Evolutionary conservation across 2,888 invertebrate genomes (phyloP).

Genomic region (Cremastobaeus sp.): DNA sequence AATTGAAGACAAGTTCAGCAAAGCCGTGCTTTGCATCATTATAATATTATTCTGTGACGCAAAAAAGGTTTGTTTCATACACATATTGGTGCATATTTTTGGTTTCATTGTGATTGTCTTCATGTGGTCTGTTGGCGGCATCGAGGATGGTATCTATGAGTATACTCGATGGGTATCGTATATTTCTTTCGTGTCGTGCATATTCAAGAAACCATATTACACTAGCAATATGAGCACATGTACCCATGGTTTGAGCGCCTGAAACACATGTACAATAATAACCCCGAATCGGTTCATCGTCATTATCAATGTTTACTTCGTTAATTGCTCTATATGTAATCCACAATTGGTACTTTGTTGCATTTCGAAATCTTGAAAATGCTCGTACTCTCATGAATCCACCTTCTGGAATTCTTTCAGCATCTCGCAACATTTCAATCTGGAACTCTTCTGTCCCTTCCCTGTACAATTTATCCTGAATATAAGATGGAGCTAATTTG

Average conservation of each 20-base stretch:
- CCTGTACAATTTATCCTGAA: no score
- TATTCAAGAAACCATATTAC: slow-evolving; percentile 12
- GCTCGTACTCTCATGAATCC: slow-evolving; percentile 34
- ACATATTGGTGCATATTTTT: no score
- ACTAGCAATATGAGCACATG: slow-evolving; percentile 7
- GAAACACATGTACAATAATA: slow-evolving; percentile 7
- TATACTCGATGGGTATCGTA: background rate
- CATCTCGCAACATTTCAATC: slow-evolving; percentile 32
- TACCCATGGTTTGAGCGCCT: slow-evolving; percentile 3
- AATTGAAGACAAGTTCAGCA: no score
- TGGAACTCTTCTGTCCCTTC: no score
- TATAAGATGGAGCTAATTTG: slow-evolving; percentile 23
- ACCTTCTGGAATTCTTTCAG: slow-evolving; percentile 25
- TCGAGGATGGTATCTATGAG: background rate
- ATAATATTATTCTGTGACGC: no score
- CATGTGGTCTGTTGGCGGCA: background rate
- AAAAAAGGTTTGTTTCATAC: no score
- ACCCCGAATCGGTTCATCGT: background rate
- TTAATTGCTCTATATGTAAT: slow-evolving; percentile 25
- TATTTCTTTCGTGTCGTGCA: slow-evolving; percentile 1
- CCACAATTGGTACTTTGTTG: slow-evolving; percentile 39
- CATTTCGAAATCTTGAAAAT: slow-evolving; percentile 37
- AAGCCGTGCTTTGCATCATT: no score
- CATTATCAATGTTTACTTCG: slow-evolving; percentile 1
- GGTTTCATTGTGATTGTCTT: no score